Base-by-base conservation (phyloP, 2,113 vertebrate species). In the Oreochromis aureus region DNA sequence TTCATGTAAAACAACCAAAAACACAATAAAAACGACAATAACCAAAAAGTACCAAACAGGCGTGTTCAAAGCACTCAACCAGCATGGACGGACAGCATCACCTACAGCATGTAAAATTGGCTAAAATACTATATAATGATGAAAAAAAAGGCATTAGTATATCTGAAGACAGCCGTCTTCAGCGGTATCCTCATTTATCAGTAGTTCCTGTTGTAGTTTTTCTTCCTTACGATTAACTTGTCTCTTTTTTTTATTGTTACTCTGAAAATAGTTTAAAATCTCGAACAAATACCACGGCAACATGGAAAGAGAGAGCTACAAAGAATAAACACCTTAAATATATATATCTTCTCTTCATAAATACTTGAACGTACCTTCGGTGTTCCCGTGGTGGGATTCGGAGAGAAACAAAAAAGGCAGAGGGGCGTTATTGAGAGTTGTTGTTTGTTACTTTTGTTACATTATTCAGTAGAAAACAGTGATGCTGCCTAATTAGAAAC, bases 341-440 rank as follows among this genome's bases (percentile, higher is more conserved):
- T 2, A 95, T 2, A 36, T 2, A 86, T 93, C 90, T 93, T 93
- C 96, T 97, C 97, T 98, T 97, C 96, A 98, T 97, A 98, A 98
- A 98, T 97, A 98, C 96, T 96, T 94, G 89, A 97, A 92, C 93
- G 96, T 97, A 97, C 97, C 98, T 98, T 98, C 97, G 95, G 94
- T 89, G 90, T 96, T 87, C 87, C 90, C 82, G 56, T 85, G 54
- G 34, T 8, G 16, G 69, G 61, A 41, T 39, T 53, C 55, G 41
- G 15, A 36, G 34, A 85, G 22, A 51, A 69, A 41, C 19, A 69
- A 39, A 18, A 81, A 76, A 59, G 55, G 36, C 51, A 11, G 32
- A 69, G 27, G 83, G 56, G 46, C 54, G 51, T 84, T 76, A 10
- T 51, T 86, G 11, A 44, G 55, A 84, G 30, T 76, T 30, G 34